These are phyloP conservation scores for Tipula confusa DNA, from an alignment of 2,888 invertebrate species.

Conservation along the genomic window DNA sequence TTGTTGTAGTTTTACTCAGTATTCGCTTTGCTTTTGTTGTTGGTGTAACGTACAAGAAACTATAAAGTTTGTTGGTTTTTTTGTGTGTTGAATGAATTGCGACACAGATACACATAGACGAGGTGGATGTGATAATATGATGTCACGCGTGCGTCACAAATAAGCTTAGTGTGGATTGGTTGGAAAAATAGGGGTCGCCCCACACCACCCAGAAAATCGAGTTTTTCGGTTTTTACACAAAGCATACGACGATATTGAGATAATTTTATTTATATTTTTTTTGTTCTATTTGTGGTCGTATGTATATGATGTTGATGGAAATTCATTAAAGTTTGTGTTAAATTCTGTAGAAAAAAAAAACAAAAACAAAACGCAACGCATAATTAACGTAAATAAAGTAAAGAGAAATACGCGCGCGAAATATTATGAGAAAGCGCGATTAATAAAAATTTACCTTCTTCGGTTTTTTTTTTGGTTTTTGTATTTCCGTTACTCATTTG, in stretches of 20 bases:
- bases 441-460: neutral
- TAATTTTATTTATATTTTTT: neutral
- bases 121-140: conserved; percentile 31
- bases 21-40: conserved; percentile 25
- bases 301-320: neutral
- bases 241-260: too few relatives aligned
- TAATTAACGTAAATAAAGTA: neutral
- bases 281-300: neutral
- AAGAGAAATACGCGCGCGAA: neutral
- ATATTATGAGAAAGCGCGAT: neutral
- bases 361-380: neutral
- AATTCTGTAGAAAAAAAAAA: neutral
- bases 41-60: neutral
- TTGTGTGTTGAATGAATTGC: neutral
- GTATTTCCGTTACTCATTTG: neutral
- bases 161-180: neutral
- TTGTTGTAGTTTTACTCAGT: conserved; percentile 27
- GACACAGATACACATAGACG: conserved; percentile 28
- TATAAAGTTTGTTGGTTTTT: neutral
- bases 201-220: conserved; percentile 28
- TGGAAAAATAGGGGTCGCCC: neutral
- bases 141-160: conserved; percentile 35
- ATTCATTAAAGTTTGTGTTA: neutral
- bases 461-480: neutral
- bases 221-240: neutral